These are phyloP conservation scores for Stenolophus ochropezus DNA, from an alignment of 2,888 invertebrate genomes.

Conservation along the genomic window DNA sequence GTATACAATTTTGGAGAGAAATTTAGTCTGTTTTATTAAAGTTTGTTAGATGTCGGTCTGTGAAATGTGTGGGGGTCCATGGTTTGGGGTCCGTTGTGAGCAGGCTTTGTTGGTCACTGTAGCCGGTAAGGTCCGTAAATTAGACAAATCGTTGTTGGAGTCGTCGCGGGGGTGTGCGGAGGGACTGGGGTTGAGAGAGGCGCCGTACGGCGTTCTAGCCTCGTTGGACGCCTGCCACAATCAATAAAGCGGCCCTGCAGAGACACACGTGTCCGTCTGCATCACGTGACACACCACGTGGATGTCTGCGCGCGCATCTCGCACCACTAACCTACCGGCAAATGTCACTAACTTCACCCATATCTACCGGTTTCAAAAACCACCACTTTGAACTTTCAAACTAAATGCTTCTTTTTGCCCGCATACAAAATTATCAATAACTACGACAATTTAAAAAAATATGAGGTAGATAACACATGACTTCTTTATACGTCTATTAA, in stretches of 20 bases:
- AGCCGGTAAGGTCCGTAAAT: conserved; percentile 9
- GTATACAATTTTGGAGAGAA: too few species aligned
- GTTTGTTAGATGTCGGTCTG: too few species aligned
- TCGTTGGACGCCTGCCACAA: conserved; percentile 58
- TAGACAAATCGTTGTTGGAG: conserved; percentile 27
- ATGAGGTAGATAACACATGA: too few species aligned
- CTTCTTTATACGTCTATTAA: too few species aligned
- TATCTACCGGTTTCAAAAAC: too few species aligned
- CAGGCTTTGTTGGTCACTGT: not conserved
- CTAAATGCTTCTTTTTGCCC: too few species aligned
- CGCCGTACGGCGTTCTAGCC: conserved; percentile 21
- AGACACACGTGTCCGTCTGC: conserved; percentile 60
- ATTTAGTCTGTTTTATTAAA: too few species aligned
- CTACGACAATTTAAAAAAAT: too few species aligned
- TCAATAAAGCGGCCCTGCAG: conserved; percentile 60
- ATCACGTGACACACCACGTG: conserved; percentile 58
- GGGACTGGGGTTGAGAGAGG: not conserved
- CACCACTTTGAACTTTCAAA: too few species aligned
- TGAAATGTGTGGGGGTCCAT: too few species aligned
- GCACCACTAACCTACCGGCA: not conserved
- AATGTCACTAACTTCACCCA: conserved; percentile 14
- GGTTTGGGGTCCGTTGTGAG: not conserved
- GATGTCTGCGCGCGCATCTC: not conserved
- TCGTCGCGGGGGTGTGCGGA: not conserved
- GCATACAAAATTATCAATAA: too few species aligned